Evolutionary conservation across 1,140 invertebrate genomes (phyloP).

Genomic region (Hycleus phaleratus): DNA sequence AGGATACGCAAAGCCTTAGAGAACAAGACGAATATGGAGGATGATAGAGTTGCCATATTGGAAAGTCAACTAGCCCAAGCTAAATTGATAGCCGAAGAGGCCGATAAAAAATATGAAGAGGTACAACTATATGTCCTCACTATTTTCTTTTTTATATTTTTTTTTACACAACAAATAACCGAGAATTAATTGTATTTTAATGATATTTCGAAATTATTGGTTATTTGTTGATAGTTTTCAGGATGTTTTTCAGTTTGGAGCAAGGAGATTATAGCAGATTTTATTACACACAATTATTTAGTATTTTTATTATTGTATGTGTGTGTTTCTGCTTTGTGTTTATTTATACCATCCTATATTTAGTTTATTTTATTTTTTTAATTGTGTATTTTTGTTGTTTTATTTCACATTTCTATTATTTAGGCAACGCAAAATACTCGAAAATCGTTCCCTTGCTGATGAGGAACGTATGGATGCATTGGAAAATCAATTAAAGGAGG

Average conservation of each 20-base stretch:
- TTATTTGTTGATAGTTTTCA: no score
- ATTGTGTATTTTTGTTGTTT: background rate
- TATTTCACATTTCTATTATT: constrained; percentile 11
- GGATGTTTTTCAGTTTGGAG: no score
- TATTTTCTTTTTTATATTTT: background rate
- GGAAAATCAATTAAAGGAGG: constrained; percentile 99
- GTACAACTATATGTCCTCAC: constrained; percentile 45
- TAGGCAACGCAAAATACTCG: constrained; percentile 88
- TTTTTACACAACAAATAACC: background rate
- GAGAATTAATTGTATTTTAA: background rate
- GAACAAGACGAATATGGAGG: constrained; percentile 98
- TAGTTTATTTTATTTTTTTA: background rate
- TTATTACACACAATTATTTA: no score
- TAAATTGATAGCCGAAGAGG: constrained; percentile 96
- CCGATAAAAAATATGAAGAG: constrained; percentile 99
- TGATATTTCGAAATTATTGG: no score
- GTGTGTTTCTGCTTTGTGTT: no score
- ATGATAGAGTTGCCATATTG: constrained; percentile 89
- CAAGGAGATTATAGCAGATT: no score
- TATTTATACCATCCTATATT: background rate
- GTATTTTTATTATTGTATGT: no score
- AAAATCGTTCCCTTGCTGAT: constrained; percentile 98
- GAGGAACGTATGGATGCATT: constrained; percentile 99
- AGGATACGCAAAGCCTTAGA: constrained; percentile 98
- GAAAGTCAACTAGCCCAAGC: constrained; percentile 93